Evolutionary conservation across 2,113 vertebrate genomes (phyloP), one percentile per base, ranked within the genome.

Genomic region (Chelonoidis abingdonii): DNA sequence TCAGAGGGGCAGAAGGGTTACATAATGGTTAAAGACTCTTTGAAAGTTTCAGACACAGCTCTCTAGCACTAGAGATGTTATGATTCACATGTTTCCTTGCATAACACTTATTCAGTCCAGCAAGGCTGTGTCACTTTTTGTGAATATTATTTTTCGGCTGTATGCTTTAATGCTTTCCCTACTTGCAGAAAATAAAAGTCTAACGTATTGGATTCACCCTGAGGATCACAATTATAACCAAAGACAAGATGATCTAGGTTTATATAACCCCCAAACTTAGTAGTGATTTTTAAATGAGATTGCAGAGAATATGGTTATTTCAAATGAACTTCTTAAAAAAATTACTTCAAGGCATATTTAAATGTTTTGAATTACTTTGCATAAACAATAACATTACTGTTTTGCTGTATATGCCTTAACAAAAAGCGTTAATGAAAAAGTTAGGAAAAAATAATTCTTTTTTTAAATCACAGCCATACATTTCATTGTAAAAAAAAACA

Each of bases 41-140:
- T 25, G 10, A 44, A 76, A 12, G 21, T 25, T 76, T 44, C 10
- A 76, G 38, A 44, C 38, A 76, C 10, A 10, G 10, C 10, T 22
- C 22, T 41, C 38, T 76, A 11, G 38, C 22, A 12, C 9, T 17
- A 76, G 11, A 76, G 11, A 76, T 3, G 0, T 76, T 11, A 76
- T 25, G 22, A 41, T 44, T 25, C 24, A 22, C 41, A 25, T 76
- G 22, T 44, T 44, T 10, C 72, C n/a, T 25, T 44, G n/a, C 38
- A 76, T 12, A 27, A 76, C 57, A 35, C 6, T 4, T 6, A 41
- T 35, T 3, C 44, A 56, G 72, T 17, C 12, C 29, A 69, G 54
- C 22, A 44, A 52, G 47, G 50, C 57, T 72, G 10, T 1, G 0
- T 29, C 1, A 38, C 1, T 10, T 0, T 2, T 0, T 38, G 11